phyloP scores from a whole-genome alignment of 2,113 vertebrate species.

The Etheostoma cragini region DNA sequence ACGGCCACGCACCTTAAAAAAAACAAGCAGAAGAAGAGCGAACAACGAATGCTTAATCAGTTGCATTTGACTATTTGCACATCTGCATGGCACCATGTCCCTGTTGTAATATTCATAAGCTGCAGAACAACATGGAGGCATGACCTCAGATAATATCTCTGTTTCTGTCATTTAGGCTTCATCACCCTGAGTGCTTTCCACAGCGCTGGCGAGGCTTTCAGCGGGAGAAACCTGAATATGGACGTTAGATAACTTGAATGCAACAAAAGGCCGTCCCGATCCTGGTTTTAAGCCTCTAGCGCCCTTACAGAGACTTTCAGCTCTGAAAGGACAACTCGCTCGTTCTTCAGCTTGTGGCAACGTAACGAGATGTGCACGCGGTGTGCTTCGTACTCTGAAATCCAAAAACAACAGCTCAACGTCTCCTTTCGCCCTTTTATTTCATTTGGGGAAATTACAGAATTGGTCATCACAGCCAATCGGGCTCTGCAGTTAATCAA shows the following conservation, averaged over 20 bases:
- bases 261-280: background rate
- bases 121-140: background rate
- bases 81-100: background rate
- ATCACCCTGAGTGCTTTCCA: background rate
- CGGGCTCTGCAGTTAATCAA: no score
- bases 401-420: background rate
- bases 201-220: background rate
- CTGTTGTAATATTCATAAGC: constrained; percentile 23
- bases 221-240: background rate
- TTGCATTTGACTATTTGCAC: background rate
- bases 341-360: background rate
- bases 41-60: no score
- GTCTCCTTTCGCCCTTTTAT: fast-evolving
- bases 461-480: background rate
- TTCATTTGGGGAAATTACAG: background rate
- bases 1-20: background rate
- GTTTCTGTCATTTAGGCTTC: background rate
- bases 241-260: background rate
- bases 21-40: no score
- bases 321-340: background rate
- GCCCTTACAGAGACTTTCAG: background rate
- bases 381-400: background rate
- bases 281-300: background rate
- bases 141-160: background rate
- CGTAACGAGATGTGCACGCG: background rate